Conservation (phyloP, 1,140 invertebrate species). For the Hermatobates lingyangjiaoensis region DNA sequence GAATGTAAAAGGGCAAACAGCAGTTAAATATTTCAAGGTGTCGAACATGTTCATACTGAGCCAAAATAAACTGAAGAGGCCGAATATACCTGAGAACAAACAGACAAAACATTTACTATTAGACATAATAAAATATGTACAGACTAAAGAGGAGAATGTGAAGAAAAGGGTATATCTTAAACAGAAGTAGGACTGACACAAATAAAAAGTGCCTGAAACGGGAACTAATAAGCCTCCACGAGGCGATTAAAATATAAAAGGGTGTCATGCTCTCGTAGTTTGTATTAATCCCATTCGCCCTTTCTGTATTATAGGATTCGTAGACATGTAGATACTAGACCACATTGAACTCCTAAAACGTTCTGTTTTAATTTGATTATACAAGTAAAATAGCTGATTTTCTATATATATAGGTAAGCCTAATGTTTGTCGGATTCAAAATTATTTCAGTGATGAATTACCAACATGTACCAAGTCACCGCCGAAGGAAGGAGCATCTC, state of each 20-base stretch:
- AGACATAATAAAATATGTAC: neutral
- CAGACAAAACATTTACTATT: conserved; percentile 6
- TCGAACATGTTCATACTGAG: conserved; percentile 86
- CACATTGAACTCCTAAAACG: too few relatives aligned
- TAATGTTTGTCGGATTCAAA: too few relatives aligned
- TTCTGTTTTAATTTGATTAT: too few relatives aligned
- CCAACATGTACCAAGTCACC: neutral
- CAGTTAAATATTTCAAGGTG: conserved; percentile 74
- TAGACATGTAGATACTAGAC: too few relatives aligned
- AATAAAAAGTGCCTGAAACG: neutral
- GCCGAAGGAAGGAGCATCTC: neutral
- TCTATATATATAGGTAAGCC: too few relatives aligned
- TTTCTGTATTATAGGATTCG: too few relatives aligned
- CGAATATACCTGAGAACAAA: conserved; percentile 54
- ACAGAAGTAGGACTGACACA: neutral
- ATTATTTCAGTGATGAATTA: too few relatives aligned
- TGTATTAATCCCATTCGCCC: too few relatives aligned
- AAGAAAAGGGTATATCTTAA: neutral
- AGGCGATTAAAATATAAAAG: neutral
- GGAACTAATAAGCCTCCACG: neutral
- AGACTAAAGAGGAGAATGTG: neutral
- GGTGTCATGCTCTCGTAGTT: neutral
- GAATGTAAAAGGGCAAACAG: conserved; percentile 70
- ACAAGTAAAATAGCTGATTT: too few relatives aligned
- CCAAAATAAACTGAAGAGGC: conserved; percentile 80